phyloP scores from a whole-genome alignment of 2,113 vertebrate genomes.

The Alouatta palliata region DNA sequence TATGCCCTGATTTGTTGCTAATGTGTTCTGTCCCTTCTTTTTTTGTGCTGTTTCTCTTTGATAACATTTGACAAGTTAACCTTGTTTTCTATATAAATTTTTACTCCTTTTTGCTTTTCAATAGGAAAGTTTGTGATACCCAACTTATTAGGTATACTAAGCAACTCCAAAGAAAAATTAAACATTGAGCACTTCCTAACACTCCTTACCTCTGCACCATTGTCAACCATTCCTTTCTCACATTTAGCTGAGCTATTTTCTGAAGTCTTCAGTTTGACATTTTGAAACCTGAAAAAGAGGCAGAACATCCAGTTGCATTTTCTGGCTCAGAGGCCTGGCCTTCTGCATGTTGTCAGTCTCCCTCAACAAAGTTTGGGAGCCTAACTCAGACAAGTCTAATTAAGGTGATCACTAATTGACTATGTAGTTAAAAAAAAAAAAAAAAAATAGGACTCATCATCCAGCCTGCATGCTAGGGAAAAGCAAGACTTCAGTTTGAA shows the following conservation, averaged over 20 bases:
- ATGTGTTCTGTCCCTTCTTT: neutral
- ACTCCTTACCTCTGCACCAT: constrained; percentile 59
- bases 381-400: neutral
- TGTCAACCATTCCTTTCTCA: neutral
- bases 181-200: neutral
- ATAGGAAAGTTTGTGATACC: neutral
- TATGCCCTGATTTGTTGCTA: neutral
- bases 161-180: neutral
- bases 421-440: neutral
- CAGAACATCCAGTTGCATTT: neutral
- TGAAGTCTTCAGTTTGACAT: neutral
- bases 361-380: neutral
- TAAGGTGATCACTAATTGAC: neutral
- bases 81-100: neutral
- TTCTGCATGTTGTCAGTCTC: neutral
- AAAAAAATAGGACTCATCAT: neutral
- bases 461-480: neutral
- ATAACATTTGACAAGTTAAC: neutral
- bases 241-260: neutral
- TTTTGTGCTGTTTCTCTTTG: neutral
- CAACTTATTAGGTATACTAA: neutral
- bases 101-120: constrained; percentile 1
- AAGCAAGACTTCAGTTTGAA: neutral
- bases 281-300: constrained; percentile 45
- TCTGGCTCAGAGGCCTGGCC: neutral